Percentiles rank a stretch among this genome's conserved stretches.
Evolutionary conservation across 2,113 vertebrate genomes (phyloP).

Genomic region (Corydoras sp.): DNA sequence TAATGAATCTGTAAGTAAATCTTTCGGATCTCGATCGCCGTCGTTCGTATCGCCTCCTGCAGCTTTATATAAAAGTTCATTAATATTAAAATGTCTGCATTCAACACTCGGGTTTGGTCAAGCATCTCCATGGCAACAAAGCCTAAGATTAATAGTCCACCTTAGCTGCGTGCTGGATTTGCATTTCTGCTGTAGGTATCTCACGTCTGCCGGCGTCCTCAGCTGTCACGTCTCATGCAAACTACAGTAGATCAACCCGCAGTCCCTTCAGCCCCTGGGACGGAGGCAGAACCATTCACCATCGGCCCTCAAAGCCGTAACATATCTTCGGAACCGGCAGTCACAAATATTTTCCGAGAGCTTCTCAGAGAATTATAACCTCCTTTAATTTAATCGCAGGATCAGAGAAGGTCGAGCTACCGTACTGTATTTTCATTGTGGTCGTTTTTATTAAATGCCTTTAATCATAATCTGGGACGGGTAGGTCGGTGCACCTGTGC

Average conservation of each 20-base stretch:
- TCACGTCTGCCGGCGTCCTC: not conserved
- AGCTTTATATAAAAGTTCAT: not conserved
- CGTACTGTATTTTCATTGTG: too few species aligned
- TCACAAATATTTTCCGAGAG: not conserved
- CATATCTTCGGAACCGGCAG: conserved; percentile 17
- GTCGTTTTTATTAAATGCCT: too few species aligned
- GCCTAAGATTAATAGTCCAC: conserved; percentile 21
- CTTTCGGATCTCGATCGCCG: too few species aligned
- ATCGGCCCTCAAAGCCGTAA: conserved; percentile 4
- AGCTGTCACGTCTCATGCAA: too few species aligned
- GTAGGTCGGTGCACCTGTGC: too few species aligned
- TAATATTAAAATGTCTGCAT: conserved; percentile 16
- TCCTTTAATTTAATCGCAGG: not conserved
- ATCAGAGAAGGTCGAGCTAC: too few species aligned
- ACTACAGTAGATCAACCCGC: not conserved
- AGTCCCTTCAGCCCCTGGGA: conserved; percentile 1
- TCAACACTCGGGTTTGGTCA: conserved; percentile 9
- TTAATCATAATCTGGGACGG: too few species aligned
- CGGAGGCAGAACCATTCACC: not conserved
- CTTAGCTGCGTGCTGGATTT: conserved; percentile 16
- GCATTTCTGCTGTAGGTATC: conserved; percentile 5
- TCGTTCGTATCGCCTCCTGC: too few species aligned
- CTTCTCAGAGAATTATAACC: not conserved
- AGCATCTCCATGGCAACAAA: conserved; percentile 36
- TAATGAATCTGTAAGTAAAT: too few species aligned